Evolutionary conservation across 2,797 vertebrate genomes (phyloP), one percentile per base, ranked within the genome.

Genomic region (Chelonia mydas): DNA sequence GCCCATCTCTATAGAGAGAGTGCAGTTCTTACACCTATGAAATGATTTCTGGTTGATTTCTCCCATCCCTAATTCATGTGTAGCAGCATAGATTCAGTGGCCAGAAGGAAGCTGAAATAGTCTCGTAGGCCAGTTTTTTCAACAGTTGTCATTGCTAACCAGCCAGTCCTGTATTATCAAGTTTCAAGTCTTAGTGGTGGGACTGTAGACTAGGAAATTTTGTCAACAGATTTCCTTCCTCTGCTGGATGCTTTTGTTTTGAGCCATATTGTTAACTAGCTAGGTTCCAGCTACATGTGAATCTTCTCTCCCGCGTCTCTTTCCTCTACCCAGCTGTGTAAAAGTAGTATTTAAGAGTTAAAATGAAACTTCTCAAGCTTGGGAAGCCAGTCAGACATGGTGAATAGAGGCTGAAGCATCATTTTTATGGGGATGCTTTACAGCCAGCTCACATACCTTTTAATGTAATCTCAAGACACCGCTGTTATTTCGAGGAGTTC

Each of bases 401-500:
- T 65, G 79, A 93, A 93, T n/a, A 87, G 33, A 81, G 85, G 89
- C 89, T 90, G 87, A 89, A 90, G 53, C 33, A 92, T 77, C 87
- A 65, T 77, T 88, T 96, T 95, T 95, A 92, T 95, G 85, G 82
- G 92, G 86, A 82, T 93, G 85, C 33, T 98, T 96, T 96, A 96
- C 61, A 89, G 90, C 90, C 96, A 89, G 80, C 94, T 97, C 96
- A 95, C 90, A 94, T 21, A 96, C 95, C 93, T 97, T 92, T 84
- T 96, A 86, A 27, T 96, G 94, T 97, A 96, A 97, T 97, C 96
- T 98, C 95, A 97, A 97, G 94, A 98, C 96, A 97, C 97, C 98
- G 98, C 97, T 98, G 97, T 95, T 98, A 94, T 97, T 98, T 97
- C 91, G 92, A 88, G 96, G 88, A 96, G 96, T 97, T 98, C 95